Conservation (phyloP, 2,113 vertebrate genomes). For the Ameiurus melas region DNA sequence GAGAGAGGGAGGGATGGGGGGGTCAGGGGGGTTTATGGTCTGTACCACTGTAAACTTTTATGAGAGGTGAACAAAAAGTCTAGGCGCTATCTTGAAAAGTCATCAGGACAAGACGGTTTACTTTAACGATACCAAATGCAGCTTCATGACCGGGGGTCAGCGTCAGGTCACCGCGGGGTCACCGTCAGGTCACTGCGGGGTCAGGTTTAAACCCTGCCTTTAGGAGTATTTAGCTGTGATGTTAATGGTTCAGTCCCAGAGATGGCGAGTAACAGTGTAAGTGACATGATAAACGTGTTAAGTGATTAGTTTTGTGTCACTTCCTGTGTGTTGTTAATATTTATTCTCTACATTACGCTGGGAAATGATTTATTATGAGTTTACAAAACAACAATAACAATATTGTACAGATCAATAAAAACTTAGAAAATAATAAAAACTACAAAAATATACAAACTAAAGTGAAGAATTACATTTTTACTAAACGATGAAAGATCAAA, state of each 20-base stretch:
- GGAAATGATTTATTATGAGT: neutral
- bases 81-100: conserved; percentile 13
- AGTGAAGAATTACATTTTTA: too few relatives aligned
- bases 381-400: neutral
- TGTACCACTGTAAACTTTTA: conserved; percentile 17
- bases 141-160: too few relatives aligned
- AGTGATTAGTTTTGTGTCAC: neutral
- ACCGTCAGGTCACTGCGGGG: neutral
- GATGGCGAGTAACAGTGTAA: neutral
- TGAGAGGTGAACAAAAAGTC: conserved; percentile 19
- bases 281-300: neutral
- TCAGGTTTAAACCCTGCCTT: conserved; percentile 16
- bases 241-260: neutral
- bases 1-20: too few relatives aligned
- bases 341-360: too few relatives aligned
- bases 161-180: neutral
- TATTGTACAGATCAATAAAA: too few relatives aligned
- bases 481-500: too few relatives aligned
- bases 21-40: too few relatives aligned
- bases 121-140: conserved; percentile 13
- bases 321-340: too few relatives aligned
- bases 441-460: too few relatives aligned
- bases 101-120: conserved; percentile 4
- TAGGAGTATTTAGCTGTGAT: neutral
- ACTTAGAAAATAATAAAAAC: too few relatives aligned